A percentile compares a stretch with the other conserved stretches of the same genome.
Conservation (phyloP, 2,797 vertebrate species). For the Scleropages formosus region DNA sequence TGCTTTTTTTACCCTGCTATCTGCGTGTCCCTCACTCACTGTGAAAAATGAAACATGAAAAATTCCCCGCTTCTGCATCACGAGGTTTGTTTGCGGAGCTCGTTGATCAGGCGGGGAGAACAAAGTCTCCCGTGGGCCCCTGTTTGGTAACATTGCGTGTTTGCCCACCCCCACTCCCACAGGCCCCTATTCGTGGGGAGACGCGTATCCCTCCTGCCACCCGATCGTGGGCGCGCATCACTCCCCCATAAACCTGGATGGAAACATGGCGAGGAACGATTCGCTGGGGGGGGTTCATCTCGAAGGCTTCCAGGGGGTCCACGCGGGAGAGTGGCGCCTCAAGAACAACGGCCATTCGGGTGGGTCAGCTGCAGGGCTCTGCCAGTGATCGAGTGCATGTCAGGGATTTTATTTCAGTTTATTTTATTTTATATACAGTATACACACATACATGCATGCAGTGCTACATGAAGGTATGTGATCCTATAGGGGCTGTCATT, state of each 20-base stretch:
- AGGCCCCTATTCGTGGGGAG: constrained; percentile 71
- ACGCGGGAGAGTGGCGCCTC: constrained; percentile 73
- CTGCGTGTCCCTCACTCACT: no score
- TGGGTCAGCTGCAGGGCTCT: constrained; percentile 49
- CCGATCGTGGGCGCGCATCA: constrained; percentile 65
- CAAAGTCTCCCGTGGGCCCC: background rate
- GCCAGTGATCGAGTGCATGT: no score
- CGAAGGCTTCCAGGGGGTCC: constrained; percentile 70
- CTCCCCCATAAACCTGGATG: constrained; percentile 79
- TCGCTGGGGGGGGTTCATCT: constrained; percentile 69
- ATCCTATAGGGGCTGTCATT: no score
- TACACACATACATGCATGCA: no score
- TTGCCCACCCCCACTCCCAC: background rate
- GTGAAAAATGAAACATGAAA: no score
- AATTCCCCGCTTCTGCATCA: no score
- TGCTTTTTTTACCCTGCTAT: background rate
- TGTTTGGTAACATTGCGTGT: background rate
- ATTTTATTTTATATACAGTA: no score
- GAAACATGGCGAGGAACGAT: constrained; percentile 54
- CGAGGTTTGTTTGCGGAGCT: background rate
- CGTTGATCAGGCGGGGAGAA: background rate
- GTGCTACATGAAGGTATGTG: no score
- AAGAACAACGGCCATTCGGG: constrained; percentile 78
- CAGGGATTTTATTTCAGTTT: background rate
- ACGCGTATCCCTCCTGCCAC: constrained; percentile 62